Evolutionary conservation across 2,888 invertebrate species (phyloP), one percentile per base, ranked within the genome.

Genomic region (Timema podura): DNA sequence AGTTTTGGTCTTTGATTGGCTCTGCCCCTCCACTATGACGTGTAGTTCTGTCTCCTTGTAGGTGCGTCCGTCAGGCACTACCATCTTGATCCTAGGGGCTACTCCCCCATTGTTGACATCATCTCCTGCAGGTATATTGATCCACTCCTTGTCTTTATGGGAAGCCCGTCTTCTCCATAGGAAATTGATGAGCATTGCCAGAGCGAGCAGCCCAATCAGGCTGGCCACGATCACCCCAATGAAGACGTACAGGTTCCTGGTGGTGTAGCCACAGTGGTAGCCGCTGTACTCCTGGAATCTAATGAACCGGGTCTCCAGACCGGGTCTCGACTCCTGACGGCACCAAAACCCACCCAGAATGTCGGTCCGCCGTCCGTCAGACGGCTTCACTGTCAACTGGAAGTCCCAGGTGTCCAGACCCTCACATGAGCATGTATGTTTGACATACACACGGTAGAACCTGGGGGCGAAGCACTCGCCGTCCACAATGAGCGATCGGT

Each of bases 41-140:
- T 93, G 90, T 76, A 93, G 87, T 82, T 94, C 93, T 10, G 93
- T 93, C 82, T 94, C 93, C 77, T 90, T 86, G 79, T 93, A 94
- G 15, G 92, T 90, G 78, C 91, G 86, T 1, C 73, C 73, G 30
- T 71, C 73, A 61, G 73, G 73, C 16, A 73, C 73, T 16, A 73
- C 71, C 67, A 73, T 71, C 8, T 67, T 68, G 7, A 73, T 51
- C 16, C 70, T 54, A 11, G 65, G 48, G 49, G 44, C 16, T 47
- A 66, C n/a, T 57, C 44, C 44, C 16, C 16, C 65, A 5, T n/a
- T 48, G 6, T 61, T 47, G 44, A 65, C 61, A 15, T 57, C 51
- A 30, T 69, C 65, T 11, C 69, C 66, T n/a, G 68, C 68, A 9
- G 73, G 70, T n/a, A 73, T 70, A 45, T 71, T 73, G 30, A 69